Evolutionary conservation across 1,140 invertebrate species (phyloP).

Genomic region (Metaphire vulgaris): DNA sequence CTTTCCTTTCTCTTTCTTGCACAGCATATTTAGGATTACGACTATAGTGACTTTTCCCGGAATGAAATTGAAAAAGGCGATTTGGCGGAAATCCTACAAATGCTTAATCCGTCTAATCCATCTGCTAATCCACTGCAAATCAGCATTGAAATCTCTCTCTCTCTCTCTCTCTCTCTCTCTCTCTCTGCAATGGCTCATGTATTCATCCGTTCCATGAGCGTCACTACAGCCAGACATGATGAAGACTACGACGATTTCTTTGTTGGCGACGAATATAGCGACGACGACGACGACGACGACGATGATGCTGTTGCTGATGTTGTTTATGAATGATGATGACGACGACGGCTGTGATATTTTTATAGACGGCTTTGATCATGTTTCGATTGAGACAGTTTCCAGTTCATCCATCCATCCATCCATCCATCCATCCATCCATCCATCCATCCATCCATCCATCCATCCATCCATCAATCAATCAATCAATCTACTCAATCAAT

Average conservation of each 20-base stretch:
- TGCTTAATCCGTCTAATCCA: too few relatives aligned
- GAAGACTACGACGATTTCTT: not conserved
- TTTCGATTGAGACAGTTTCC: not conserved
- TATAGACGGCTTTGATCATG: not conserved
- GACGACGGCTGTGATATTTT: not conserved
- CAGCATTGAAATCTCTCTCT: too few relatives aligned
- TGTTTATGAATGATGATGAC: slow-evolving; percentile 10
- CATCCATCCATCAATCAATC: not conserved
- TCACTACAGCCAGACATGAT: not conserved
- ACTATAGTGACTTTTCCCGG: too few relatives aligned
- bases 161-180: too few relatives aligned
- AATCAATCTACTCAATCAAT: too few relatives aligned
- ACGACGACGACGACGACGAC: not conserved
- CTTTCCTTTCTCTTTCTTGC: too few relatives aligned
- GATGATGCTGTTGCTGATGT: not conserved
- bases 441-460: not conserved
- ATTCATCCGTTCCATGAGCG: too few relatives aligned
- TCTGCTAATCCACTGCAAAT: too few relatives aligned
- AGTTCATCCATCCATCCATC: not conserved
- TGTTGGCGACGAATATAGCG: not conserved
- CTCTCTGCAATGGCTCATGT: too few relatives aligned
- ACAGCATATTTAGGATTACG: too few relatives aligned
- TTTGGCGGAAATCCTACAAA: not conserved
- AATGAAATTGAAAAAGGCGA: not conserved
- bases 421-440: not conserved